These are phyloP conservation scores for Eupithecia insigniata DNA, from an alignment of 2,888 invertebrate genomes.

Conservation along the genomic window DNA sequence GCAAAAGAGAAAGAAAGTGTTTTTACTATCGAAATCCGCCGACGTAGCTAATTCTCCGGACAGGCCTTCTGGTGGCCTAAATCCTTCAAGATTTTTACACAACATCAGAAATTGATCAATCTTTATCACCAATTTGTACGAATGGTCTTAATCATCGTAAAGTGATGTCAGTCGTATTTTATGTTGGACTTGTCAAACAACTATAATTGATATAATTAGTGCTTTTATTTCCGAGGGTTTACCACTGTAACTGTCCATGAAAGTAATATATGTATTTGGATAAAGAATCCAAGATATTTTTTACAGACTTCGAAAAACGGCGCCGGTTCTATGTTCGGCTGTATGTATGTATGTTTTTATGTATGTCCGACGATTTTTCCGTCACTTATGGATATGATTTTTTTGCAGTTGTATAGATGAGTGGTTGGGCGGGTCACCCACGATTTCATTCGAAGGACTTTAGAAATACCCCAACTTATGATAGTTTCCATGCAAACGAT, in stretches of 20 bases:
- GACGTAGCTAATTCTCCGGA: neutral
- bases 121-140: constrained; percentile 13
- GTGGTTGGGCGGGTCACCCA: too few relatives aligned
- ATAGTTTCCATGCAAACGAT: too few relatives aligned
- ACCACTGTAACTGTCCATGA: neutral
- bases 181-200: constrained; percentile 9
- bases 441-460: too few relatives aligned
- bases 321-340: too few relatives aligned
- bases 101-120: constrained; percentile 7
- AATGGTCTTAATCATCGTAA: constrained; percentile 13
- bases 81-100: neutral
- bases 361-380: too few relatives aligned
- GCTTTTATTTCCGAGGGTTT: constrained; percentile 1
- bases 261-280: too few relatives aligned
- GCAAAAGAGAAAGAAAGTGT: neutral
- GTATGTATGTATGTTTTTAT: too few relatives aligned
- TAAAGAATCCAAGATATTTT: too few relatives aligned
- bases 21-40: neutral
- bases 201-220: neutral
- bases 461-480: too few relatives aligned
- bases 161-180: constrained; percentile 3
- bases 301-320: too few relatives aligned
- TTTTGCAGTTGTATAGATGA: too few relatives aligned
- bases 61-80: constrained; percentile 4
- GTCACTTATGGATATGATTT: too few relatives aligned